These are phyloP conservation scores for Elanus axillaris DNA, from an alignment of 2,113 vertebrate genomes.

Conservation along the genomic window DNA sequence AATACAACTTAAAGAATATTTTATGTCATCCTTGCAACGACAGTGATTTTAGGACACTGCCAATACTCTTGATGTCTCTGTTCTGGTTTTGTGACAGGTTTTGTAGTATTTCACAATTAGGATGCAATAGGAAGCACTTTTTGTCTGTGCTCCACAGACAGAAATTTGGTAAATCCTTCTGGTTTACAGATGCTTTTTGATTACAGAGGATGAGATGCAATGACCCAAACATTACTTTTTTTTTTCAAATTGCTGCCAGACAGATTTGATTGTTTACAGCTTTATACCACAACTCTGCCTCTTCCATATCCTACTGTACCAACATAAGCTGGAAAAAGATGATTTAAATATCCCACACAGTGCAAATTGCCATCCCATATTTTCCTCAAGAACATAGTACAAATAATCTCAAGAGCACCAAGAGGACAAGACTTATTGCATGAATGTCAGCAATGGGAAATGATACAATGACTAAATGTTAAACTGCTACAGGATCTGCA, in stretches of 20 bases:
- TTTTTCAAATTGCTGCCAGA: neutral
- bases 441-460: neutral
- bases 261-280: neutral
- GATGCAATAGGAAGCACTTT: neutral
- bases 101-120: neutral
- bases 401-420: neutral
- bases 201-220: neutral
- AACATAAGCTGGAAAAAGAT: neutral
- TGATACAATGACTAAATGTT: neutral
- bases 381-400: neutral
- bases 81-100: neutral
- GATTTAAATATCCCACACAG: neutral
- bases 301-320: neutral
- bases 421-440: neutral
- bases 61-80: neutral
- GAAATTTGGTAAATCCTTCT: neutral
- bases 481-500: neutral
- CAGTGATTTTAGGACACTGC: neutral
- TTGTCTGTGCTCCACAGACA: neutral
- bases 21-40: neutral
- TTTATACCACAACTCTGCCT: neutral
- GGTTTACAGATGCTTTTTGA: neutral
- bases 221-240: neutral
- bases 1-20: neutral
- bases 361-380: neutral